Evolutionary conservation across 2,113 vertebrate species (phyloP).

Genomic region (Beaufortia kweichowensis): DNA sequence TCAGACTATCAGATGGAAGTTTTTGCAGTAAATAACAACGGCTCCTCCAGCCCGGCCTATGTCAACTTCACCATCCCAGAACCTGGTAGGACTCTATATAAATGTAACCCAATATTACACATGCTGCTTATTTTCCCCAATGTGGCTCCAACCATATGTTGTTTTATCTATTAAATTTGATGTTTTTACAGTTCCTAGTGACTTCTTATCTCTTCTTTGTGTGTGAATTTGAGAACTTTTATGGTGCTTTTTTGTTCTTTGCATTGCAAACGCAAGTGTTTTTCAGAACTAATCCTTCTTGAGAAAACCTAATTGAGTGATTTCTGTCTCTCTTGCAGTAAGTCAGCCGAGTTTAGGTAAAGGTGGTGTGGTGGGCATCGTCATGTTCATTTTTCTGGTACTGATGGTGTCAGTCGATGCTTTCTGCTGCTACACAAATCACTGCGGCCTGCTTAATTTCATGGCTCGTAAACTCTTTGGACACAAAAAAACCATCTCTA

Average conservation of each 20-base stretch:
- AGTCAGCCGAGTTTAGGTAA: conserved; percentile 64
- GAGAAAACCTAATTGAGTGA: neutral
- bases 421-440: conserved; percentile 77
- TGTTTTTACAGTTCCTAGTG: too few relatives aligned
- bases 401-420: conserved; percentile 74
- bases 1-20: conserved; percentile 69
- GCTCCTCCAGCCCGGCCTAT: conserved; percentile 61
- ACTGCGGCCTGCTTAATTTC: conserved; percentile 75
- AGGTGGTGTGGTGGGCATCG: conserved; percentile 71
- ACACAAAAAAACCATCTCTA: conserved; percentile 64
- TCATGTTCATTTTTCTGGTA: conserved; percentile 75
- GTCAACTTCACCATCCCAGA: conserved; percentile 67
- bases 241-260: too few relatives aligned
- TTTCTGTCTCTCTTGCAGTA: conserved; percentile 42
- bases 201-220: too few relatives aligned
- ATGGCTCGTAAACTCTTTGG: conserved; percentile 72
- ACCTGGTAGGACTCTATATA: conserved; percentile 36
- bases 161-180: too few relatives aligned
- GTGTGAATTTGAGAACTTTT: too few relatives aligned
- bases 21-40: conserved; percentile 67
- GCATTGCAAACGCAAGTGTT: too few relatives aligned
- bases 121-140: too few relatives aligned
- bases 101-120: too few relatives aligned
- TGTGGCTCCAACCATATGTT: too few relatives aligned
- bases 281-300: too few relatives aligned